Base-by-base conservation (phyloP, 2,888 invertebrate genomes). In the Carpatolechia fugitivella region DNA sequence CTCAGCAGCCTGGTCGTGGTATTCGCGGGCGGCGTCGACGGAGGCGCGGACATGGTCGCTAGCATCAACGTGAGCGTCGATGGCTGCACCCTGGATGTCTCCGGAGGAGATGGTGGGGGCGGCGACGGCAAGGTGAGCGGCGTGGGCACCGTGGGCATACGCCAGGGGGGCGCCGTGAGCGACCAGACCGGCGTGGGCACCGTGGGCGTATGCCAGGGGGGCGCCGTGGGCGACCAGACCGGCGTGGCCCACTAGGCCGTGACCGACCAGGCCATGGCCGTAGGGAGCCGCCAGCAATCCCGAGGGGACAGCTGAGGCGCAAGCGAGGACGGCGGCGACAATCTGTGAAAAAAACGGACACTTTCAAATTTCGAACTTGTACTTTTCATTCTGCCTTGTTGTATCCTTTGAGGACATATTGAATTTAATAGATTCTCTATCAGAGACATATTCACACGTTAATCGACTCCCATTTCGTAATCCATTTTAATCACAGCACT, bases 301-400 rank as follows among this genome's bases (percentile, higher is more conserved):
- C 24, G 60, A 62, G 11, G 65, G 65, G 35, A 50, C 64, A 40
- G 65, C 65, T 54, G 58, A 52, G 57, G 64, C 64, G 62, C 64
- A 64, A 56, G 76, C 76, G 74, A 75, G 72, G 72, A 91, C 78
- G 83, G 91, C 88, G 78, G 86, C 84, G 82, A 91, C 90, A 84
- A 91, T 91, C 92, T 92, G 85, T 48, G 76, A 78, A 76, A 63
- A 75, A 66, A 67, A 55, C 40, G 16, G 16, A 55, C 60, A 58
- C 56, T 61, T 68, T 50, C 44, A 44, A 44, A 44, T 24, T 24
- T 24, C 20, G 44, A 44, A 44, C 44, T 3, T 24, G 3, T 24
- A 24, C 6, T 24, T 24, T 24, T 24, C 6, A 24, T 24, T 4
- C 24, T 24, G 24, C 24, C 24, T 24, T 24, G 6, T 24, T 24